phyloP scores from a whole-genome alignment of 2,113 vertebrate species.

The Lates calcarifer region DNA sequence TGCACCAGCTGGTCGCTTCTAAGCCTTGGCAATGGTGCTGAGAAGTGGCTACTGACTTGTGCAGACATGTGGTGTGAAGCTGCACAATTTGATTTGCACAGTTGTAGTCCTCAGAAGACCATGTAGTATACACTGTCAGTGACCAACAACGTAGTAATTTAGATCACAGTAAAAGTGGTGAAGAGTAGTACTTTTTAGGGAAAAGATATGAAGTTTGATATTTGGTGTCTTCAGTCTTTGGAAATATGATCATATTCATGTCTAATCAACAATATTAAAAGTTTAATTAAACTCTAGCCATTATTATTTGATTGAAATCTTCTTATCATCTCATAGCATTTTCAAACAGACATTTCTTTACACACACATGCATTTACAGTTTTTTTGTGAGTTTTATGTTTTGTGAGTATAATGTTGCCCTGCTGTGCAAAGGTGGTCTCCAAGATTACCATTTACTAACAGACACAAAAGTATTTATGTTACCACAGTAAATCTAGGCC shows the following conservation, averaged over 20 bases:
- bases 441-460: conserved; percentile 29
- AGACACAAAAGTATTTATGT: conserved; percentile 44
- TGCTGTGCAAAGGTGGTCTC: conserved; percentile 16
- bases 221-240: not conserved
- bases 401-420: not conserved
- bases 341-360: not conserved
- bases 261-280: not conserved
- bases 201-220: no score
- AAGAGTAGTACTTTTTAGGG: not conserved
- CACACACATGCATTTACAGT: not conserved
- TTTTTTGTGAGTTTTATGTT: no score
- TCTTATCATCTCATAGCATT: not conserved
- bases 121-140: not conserved
- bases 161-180: not conserved
- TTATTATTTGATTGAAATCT: not conserved
- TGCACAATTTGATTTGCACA: conserved; percentile 37
- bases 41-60: conserved; percentile 44
- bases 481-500: conserved; percentile 42
- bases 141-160: not conserved
- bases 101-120: conserved; percentile 6
- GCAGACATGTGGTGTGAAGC: conserved; percentile 52
- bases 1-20: conserved; percentile 66
- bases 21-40: conserved; percentile 54
- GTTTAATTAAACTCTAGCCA: not conserved
- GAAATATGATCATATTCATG: not conserved